Base-by-base conservation (phyloP, 1,140 invertebrate species). In the Aradophagus sp. region DNA sequence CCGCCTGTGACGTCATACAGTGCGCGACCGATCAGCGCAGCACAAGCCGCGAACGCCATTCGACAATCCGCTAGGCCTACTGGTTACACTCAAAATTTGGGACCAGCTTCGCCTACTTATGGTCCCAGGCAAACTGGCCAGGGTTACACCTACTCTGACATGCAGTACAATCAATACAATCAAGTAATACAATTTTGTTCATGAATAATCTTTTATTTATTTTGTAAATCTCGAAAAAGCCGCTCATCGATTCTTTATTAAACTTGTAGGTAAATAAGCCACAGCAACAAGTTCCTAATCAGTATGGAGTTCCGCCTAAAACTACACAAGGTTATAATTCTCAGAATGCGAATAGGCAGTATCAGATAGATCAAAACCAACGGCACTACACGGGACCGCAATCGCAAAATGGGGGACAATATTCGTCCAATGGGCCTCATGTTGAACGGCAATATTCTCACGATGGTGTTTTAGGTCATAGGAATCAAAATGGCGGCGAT, bases 81-180 rank as follows among this genome's bases (percentile, higher is more conserved):
- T 1, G 77, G 78, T 13, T 81, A 81, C 2, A 80, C 80, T 8
- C 81, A 81, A 12, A 85, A 80, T 59, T 69, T 83, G 23, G 81
- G 78, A 0, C 76, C 77, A 0, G 78, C 66, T 13, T 80, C 77
- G 5, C 76, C 81, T 0, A 80, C 65, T 14, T 83, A 81, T 39
- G 73, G 59, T 10, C 63, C 75, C 1, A 71, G 74, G 56, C 76
- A 75, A 41, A 59, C 66, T 2, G 23, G 38, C 6, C 71, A 77
- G 5, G 74, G 75, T 39, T 84, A 83, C 32, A 69, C 56, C 20
- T 84, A 84, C 13, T 44, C 79, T 0, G 81, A 84, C 2, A 20
- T 70, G 1, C 81, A 83, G 27, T 77, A 80, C 11, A 61, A 74
- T 29, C 77, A 77, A 23, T 75, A 79, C 13, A 65, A 59, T 12